Base-by-base conservation (phyloP, 2,113 vertebrate genomes). In the Peucedramus taeniatus region DNA sequence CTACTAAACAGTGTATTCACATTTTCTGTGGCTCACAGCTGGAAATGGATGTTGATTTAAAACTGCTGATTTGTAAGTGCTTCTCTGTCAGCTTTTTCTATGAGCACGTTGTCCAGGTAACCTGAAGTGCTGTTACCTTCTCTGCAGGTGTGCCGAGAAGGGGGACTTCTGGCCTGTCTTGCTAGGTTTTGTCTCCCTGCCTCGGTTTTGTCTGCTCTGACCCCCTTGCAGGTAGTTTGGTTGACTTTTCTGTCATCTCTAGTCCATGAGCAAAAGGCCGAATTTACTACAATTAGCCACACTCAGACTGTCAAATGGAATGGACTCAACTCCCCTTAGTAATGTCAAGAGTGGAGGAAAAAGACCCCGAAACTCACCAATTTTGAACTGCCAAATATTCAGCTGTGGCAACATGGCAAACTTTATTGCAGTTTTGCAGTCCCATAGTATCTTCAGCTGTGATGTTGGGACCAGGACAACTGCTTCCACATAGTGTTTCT, bases 1-100 rank as follows among this genome's bases (percentile, higher is more conserved):
- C 49, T 56, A 3, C 64, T 65, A 50, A 60, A 44, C 18, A 21
- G 23, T 12, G 13, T 72, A 9, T 45, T 88, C 39, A 22, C 2
- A 0, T 80, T 65, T 72, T 63, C 50, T 74, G 31, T 65, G 45
- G 5, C 47, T 95, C n/a, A 27, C 50, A 85, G n/a, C 49, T 95
- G 93, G 84, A 95, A 94, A 75, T 6, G n/a, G 47, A 40, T 23
- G 26, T 60, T 93, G 85, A 83, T 95, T 93, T 93, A 53, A 86
- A 94, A 70, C 47, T 59, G n/a, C 51, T 70, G 77, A 19, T 92
- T 45, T 87, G 33, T 53, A 79, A 72, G 69, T 63, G 30, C 64
- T 66, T 45, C 30, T 83, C 28, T n/a, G 27, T 47, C 47, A 83
- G 28, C 21, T 80, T 74, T 40, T 90, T 35, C 56, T 94, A 66